Evolutionary conservation across 2,888 invertebrate genomes (phyloP).

Genomic region (Xylota segnis): DNA sequence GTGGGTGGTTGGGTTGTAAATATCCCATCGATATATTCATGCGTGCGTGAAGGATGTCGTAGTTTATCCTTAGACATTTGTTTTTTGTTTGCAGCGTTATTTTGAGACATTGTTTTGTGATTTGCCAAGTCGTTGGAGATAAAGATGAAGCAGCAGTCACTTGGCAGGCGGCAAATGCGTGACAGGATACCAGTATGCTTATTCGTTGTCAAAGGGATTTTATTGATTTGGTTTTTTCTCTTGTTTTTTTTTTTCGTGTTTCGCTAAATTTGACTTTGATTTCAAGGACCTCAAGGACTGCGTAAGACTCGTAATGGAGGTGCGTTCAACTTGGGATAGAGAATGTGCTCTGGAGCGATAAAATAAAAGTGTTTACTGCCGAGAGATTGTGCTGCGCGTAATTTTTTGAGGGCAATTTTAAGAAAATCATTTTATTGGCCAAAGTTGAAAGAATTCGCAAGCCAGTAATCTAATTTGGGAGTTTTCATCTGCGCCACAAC

Average conservation of each 20-base stretch:
- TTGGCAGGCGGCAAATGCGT: slow-evolving; percentile 38
- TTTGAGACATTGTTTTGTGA: slow-evolving; percentile 52
- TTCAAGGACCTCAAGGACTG: slow-evolving; percentile 45
- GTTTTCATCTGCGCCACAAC: neutral
- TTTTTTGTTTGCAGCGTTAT: slow-evolving; percentile 33
- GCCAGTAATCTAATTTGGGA: neutral
- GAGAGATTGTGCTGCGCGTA: neutral
- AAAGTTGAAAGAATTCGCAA: slow-evolving; percentile 3
- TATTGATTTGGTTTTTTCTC: slow-evolving; percentile 45
- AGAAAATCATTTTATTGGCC: neutral
- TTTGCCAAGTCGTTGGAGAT: slow-evolving; percentile 57
- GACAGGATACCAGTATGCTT: slow-evolving; percentile 14
- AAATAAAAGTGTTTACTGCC: slow-evolving; percentile 17
- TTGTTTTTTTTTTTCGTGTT: slow-evolving; percentile 11
- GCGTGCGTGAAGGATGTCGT: slow-evolving; percentile 68
- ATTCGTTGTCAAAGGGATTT: slow-evolving; percentile 32
- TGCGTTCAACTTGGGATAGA: slow-evolving; percentile 17
- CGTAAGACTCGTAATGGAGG: slow-evolving; percentile 8
- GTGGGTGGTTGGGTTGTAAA: slow-evolving; percentile 23
- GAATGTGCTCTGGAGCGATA: slow-evolving; percentile 3
- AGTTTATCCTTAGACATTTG: slow-evolving; percentile 65
- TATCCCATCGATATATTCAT: slow-evolving; percentile 63
- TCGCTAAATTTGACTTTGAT: slow-evolving; percentile 48
- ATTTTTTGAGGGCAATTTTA: neutral
- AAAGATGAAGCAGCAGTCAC: slow-evolving; percentile 44